Base-by-base conservation (phyloP, 2,888 invertebrate genomes). In the Helleia helle region DNA sequence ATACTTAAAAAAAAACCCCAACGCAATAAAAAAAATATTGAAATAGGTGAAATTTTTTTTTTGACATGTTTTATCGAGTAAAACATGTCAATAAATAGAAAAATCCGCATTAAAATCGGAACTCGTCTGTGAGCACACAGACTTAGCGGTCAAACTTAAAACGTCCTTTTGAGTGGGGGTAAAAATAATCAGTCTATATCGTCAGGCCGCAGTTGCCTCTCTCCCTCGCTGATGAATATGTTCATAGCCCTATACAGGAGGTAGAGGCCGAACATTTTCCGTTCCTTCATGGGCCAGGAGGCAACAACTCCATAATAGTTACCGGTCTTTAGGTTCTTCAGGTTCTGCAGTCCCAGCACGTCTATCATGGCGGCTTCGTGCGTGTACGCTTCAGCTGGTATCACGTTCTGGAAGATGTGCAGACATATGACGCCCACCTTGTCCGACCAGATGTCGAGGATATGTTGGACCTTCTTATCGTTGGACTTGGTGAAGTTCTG, bases 301-400 rank as follows among this genome's bases (percentile, higher is more conserved):
- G 90, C 85, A 0, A 91, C 87, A 0, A 88, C 80, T 0, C 96
- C 96, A 59, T 96, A 96, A 65, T 93, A 95, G 48, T 94, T 92
- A 0, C 97, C 96, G 22, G 80, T 71, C 59, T 92, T 92, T 11
- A 89, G 71, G 71, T 97, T 97, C 24, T 91, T 92, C 50, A 97
- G 72, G 59, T 92, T 91, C 0, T 86, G 69, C 3, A 94, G 56
- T 1, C 93, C 93, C 4, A 99, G 68, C 0, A 95, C 94, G 55
- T 95, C 94, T 9, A 99, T 96, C 89, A 99, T 97, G 6, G 94
- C 90, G 0, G 97, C 97, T 71, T 99, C 99, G 48, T 97, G 86
- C 0, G 96, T 96, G 53, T 92, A 95, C 0, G 99, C 98, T 69
- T 99, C 99, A 0, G 91, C 93, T 0, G 96, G 93, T 36, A 95